Conservation (phyloP, 1,140 invertebrate species). For the Cyphomyrmex costatus region DNA sequence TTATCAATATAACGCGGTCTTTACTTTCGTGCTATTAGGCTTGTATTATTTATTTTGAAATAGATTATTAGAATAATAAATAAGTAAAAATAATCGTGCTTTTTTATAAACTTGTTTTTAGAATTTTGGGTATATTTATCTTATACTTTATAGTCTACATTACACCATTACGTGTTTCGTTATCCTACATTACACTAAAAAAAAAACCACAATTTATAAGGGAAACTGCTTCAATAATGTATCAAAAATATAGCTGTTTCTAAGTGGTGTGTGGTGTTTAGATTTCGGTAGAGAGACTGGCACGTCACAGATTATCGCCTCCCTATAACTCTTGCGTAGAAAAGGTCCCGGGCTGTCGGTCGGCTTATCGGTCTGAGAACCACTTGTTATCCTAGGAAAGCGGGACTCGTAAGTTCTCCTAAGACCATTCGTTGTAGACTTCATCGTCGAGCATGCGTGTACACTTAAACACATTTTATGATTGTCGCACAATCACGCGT, state of each 20-base stretch:
- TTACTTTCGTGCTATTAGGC: not conserved
- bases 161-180: not conserved
- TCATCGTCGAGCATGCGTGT: constrained; percentile 4
- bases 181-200: not conserved
- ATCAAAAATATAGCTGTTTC: not conserved
- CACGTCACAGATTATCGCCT: constrained; percentile 62
- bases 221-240: not conserved
- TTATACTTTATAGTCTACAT: not conserved
- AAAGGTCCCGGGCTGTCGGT: constrained; percentile 55
- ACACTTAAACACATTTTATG: constrained; percentile 8
- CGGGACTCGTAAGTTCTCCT: constrained; percentile 22
- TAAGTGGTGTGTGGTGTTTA: constrained; percentile 19
- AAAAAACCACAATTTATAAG: not conserved
- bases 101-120: not conserved
- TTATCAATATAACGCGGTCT: not conserved
- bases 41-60: not conserved
- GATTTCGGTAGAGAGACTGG: constrained; percentile 29
- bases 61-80: not conserved
- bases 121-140: not conserved
- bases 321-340: constrained; percentile 67
- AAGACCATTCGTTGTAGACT: constrained; percentile 54
- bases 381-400: constrained; percentile 64
- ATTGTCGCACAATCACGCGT: constrained; percentile 63
- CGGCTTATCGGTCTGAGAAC: constrained; percentile 75
- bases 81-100: not conserved